These are phyloP conservation scores for Rhodophaea formosa DNA, from an alignment of 2,888 invertebrate species.

Conservation along the genomic window DNA sequence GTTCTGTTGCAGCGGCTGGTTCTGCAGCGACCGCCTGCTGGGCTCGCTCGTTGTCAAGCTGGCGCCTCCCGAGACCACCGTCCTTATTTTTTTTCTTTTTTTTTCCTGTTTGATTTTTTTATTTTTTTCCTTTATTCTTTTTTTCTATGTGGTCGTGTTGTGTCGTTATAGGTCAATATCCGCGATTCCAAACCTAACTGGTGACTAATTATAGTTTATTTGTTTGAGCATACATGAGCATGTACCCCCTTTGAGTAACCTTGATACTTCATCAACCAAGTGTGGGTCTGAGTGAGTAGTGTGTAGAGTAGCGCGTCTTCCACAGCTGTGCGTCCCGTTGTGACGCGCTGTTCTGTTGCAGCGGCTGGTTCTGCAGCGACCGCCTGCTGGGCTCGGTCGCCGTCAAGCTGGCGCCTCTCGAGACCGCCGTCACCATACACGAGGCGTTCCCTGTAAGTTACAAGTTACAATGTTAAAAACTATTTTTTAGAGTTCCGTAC, in stretches of 20 bases:
- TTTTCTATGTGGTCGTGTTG: too few relatives aligned
- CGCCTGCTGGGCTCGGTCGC: slow-evolving; percentile 89
- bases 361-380: slow-evolving; percentile 96
- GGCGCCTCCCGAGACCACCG: slow-evolving; percentile 92
- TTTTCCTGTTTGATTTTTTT: too few relatives aligned
- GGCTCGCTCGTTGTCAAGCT: slow-evolving; percentile 92
- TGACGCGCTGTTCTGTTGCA: slow-evolving; percentile 84
- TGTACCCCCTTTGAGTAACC: too few relatives aligned
- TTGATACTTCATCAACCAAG: too few relatives aligned
- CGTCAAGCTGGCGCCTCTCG: slow-evolving; percentile 94
- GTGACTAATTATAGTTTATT: too few relatives aligned
- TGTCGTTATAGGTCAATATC: too few relatives aligned
- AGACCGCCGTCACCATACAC: slow-evolving; percentile 93
- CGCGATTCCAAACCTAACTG: too few relatives aligned
- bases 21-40: slow-evolving; percentile 92
- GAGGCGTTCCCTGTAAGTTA: slow-evolving; percentile 94
- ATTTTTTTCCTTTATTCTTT: too few relatives aligned
- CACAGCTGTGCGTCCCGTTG: slow-evolving; percentile 38
- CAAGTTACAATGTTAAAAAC: neutral
- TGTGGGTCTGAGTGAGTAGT: slow-evolving; percentile 30
- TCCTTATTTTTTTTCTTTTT: too few relatives aligned
- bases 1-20: slow-evolving; percentile 94
- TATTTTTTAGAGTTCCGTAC: too few relatives aligned
- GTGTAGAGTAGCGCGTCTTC: slow-evolving; percentile 32
- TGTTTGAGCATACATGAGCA: too few relatives aligned